Percentiles rank a stretch among this genome's conserved stretches.
These are phyloP conservation scores for Microplitis manilae DNA, from an alignment of 2,888 invertebrate species.

Conservation along the genomic window DNA sequence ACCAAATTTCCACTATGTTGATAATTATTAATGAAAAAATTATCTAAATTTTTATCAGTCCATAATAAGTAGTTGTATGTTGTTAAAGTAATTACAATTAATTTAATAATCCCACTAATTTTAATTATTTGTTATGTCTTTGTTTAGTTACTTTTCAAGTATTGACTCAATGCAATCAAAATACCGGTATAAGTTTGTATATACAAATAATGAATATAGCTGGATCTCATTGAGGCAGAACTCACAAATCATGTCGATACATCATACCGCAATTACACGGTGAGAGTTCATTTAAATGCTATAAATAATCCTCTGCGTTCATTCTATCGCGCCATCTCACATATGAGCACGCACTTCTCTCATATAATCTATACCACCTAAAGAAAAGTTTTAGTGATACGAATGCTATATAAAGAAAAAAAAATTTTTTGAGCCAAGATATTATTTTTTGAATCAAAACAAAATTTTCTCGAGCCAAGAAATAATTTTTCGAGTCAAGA, in stretches of 20 bases:
- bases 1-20: too few relatives aligned
- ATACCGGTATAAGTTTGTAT: not conserved
- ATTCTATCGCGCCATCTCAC: slow-evolving; percentile 58
- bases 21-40: too few relatives aligned
- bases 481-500: too few relatives aligned
- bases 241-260: slow-evolving; percentile 70
- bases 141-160: not conserved
- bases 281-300: slow-evolving; percentile 69
- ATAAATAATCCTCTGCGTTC: slow-evolving; percentile 69
- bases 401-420: not conserved
- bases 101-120: not conserved
- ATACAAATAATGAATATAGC: slow-evolving; percentile 6
- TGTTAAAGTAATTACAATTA: not conserved
- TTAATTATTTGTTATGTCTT: not conserved
- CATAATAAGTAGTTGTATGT: not conserved
- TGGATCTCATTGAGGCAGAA: slow-evolving; percentile 39
- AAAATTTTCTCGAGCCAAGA: too few relatives aligned
- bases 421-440: too few relatives aligned
- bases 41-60: not conserved
- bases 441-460: too few relatives aligned
- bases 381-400: slow-evolving; percentile 30
- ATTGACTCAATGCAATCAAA: slow-evolving; percentile 1
- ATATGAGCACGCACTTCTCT: not conserved
- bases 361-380: not conserved
- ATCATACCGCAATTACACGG: slow-evolving; percentile 70